Evolutionary conservation across 2,888 invertebrate species (phyloP).

Genomic region (Leistus spinibarbis): DNA sequence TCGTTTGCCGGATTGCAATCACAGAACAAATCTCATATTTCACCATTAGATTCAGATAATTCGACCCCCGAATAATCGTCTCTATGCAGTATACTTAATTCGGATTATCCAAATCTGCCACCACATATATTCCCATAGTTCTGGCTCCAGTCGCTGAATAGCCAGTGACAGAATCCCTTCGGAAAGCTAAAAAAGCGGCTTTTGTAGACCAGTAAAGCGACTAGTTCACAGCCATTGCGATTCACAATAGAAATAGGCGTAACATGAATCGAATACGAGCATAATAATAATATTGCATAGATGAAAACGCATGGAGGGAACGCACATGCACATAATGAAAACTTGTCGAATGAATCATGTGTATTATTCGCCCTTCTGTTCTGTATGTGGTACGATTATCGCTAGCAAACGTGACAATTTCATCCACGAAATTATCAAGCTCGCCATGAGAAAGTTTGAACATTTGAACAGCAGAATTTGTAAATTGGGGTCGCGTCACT

Average conservation of each 20-base stretch:
- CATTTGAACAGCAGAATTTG: no score
- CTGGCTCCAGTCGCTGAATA: background rate
- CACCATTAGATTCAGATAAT: background rate
- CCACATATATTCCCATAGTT: background rate
- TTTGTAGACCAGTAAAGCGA: background rate
- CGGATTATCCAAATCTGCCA: background rate
- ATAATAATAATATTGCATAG: background rate
- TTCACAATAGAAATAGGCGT: background rate
- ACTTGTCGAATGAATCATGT: background rate
- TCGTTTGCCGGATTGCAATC: background rate
- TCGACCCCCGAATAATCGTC: background rate
- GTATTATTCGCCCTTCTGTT: background rate
- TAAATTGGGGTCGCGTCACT: background rate
- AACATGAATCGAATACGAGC: background rate
- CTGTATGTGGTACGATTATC: background rate
- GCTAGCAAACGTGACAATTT: background rate
- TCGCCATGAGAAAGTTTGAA: background rate
- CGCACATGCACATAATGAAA: background rate
- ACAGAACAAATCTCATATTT: background rate
- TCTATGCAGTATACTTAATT: background rate
- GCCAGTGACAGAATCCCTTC: background rate
- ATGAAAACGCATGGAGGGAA: background rate
- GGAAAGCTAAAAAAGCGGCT: background rate
- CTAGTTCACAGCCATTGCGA: background rate
- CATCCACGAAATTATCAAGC: background rate